Conservation (phyloP, 2,113 vertebrate species). For the Macquaria australasica region DNA sequence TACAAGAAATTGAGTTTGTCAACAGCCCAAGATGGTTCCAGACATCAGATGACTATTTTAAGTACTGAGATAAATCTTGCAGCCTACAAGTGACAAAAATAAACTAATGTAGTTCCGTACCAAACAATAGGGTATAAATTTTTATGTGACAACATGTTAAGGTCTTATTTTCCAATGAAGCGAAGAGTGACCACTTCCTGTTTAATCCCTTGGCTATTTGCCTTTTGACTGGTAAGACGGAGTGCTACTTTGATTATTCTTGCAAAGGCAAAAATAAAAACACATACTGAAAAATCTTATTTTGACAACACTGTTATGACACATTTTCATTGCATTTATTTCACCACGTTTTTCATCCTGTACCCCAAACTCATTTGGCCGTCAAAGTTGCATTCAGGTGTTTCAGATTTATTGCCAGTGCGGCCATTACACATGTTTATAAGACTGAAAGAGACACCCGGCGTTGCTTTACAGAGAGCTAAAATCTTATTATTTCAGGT, state of each 20-base stretch:
- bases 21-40: background rate
- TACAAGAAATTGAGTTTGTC: background rate
- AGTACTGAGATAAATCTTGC: background rate
- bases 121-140: background rate
- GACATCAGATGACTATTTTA: background rate
- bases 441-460: background rate
- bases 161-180: background rate
- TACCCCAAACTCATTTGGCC: background rate
- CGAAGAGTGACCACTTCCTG: constrained; percentile 6
- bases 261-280: background rate
- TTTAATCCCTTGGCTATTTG: background rate
- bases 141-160: background rate
- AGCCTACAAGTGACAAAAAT: constrained; percentile 5
- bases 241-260: background rate
- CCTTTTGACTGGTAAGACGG: background rate
- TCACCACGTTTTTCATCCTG: constrained; percentile 9
- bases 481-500: constrained; percentile 29
- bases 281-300: background rate
- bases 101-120: background rate
- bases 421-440: background rate
- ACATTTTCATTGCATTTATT: background rate
- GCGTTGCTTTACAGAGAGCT: background rate
- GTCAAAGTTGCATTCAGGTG: background rate
- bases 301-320: background rate
- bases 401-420: background rate